phyloP scores from a whole-genome alignment of 2,797 vertebrate species.

The Gymnodraco acuticeps region DNA sequence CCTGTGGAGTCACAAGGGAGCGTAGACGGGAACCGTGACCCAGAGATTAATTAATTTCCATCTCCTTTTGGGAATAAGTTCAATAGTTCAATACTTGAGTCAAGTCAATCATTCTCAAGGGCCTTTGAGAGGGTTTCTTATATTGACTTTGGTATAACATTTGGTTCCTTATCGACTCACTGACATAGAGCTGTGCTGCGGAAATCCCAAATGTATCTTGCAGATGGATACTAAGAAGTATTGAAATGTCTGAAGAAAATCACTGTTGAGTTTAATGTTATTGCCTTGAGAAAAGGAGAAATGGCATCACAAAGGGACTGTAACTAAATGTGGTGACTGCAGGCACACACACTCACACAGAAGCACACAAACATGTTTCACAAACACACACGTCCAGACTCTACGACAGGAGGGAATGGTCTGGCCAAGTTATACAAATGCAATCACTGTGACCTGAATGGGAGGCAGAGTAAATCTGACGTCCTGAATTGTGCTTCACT shows the following conservation, averaged over 20 bases:
- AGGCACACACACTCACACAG: neutral
- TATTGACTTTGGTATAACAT: slow-evolving; percentile 56
- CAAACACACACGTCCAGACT: slow-evolving; percentile 2
- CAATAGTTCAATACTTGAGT: slow-evolving; percentile 53
- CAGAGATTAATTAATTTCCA: slow-evolving; percentile 65
- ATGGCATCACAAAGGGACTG: slow-evolving; percentile 18
- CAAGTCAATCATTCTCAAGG: slow-evolving; percentile 58
- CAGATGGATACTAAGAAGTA: slow-evolving; percentile 9
- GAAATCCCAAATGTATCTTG: slow-evolving; percentile 35
- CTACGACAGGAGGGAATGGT: slow-evolving; percentile 45
- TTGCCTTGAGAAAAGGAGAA: slow-evolving; percentile 32
- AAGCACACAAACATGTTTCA: slow-evolving; percentile 14
- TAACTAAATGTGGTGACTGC: slow-evolving; percentile 7
- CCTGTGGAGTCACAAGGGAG: slow-evolving; percentile 49
- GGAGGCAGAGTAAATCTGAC: slow-evolving; percentile 54
- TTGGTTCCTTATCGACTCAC: slow-evolving; percentile 53
- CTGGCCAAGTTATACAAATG: slow-evolving; percentile 64
- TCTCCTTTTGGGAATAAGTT: slow-evolving; percentile 54
- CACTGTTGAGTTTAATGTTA: slow-evolving; percentile 34
- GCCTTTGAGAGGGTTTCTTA: slow-evolving; percentile 29
- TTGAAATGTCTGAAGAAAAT: slow-evolving; percentile 30
- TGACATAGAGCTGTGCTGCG: slow-evolving; percentile 41
- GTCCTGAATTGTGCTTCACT: slow-evolving; percentile 42
- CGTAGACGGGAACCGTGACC: slow-evolving; percentile 13
- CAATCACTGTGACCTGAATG: slow-evolving; percentile 58